phyloP scores from a whole-genome alignment of 2,113 vertebrate genomes.

The Rhinopithecus roxellana region DNA sequence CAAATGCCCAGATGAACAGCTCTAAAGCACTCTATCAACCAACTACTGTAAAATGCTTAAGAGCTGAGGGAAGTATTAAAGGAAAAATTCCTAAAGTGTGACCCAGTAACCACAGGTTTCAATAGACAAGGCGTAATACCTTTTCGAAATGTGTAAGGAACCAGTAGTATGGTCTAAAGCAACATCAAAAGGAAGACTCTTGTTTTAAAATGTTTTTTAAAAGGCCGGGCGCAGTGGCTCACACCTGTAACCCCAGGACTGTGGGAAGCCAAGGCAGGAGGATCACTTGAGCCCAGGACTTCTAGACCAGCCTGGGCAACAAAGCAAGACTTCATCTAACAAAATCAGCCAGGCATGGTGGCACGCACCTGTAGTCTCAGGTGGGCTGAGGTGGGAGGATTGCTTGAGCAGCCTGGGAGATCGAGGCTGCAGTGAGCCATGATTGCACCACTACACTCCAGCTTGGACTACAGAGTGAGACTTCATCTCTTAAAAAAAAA shows the following conservation, averaged over 20 bases:
- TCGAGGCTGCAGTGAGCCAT: too few relatives aligned
- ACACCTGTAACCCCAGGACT: not conserved
- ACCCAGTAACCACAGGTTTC: not conserved
- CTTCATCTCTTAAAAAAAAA: too few relatives aligned
- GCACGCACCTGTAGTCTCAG: too few relatives aligned
- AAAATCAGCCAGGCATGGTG: too few relatives aligned
- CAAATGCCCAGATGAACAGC: not conserved
- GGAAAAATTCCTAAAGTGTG: not conserved
- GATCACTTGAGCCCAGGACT: not conserved
- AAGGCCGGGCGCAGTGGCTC: too few relatives aligned
- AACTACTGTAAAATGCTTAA: constrained; percentile 6
- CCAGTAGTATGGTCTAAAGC: not conserved
- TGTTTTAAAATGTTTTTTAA: not conserved
- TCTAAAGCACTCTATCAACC: not conserved
- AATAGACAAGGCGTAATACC: not conserved
- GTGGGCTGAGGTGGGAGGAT: too few relatives aligned
- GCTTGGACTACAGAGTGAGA: too few relatives aligned
- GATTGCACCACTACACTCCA: too few relatives aligned
- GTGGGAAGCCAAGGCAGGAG: not conserved
- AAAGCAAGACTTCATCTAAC: too few relatives aligned
- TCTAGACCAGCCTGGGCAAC: not conserved
- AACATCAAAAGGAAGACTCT: constrained; percentile 8
- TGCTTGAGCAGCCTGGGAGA: too few relatives aligned
- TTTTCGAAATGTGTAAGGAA: constrained; percentile 40
- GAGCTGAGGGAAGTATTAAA: constrained; percentile 12